These are phyloP conservation scores for Athalia cordata DNA, from an alignment of 2,888 invertebrate genomes.

Conservation along the genomic window DNA sequence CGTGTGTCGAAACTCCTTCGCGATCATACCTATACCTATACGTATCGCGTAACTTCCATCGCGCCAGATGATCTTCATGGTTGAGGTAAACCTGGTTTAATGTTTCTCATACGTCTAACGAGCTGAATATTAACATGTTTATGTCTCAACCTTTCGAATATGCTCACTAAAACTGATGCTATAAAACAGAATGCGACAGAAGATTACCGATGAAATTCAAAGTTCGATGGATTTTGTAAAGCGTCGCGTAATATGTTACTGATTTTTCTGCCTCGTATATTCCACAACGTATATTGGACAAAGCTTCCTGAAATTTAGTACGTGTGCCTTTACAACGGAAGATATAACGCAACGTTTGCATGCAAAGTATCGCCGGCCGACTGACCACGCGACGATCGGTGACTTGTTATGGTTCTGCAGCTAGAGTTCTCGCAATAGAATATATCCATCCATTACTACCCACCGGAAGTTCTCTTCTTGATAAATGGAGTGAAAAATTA, in stretches of 20 bases:
- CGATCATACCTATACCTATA: too few relatives aligned
- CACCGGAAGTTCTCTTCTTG: constrained; percentile 59
- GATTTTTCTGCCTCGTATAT: constrained; percentile 33
- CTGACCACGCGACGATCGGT: constrained; percentile 54
- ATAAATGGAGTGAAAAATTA: constrained; percentile 63
- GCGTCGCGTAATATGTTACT: constrained; percentile 19
- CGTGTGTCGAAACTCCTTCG: constrained; percentile 62
- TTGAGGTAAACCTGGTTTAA: too few relatives aligned
- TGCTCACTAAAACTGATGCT: too few relatives aligned
- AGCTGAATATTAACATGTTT: too few relatives aligned
- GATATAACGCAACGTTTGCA: constrained; percentile 54
- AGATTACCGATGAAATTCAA: neutral
- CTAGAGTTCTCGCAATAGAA: constrained; percentile 53
- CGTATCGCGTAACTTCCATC: too few relatives aligned
- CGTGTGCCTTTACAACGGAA: constrained; percentile 37
- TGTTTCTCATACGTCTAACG: too few relatives aligned
- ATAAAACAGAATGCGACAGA: too few relatives aligned
- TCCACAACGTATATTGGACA: constrained; percentile 18
- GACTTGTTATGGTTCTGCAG: constrained; percentile 14
- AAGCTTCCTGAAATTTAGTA: constrained; percentile 41
- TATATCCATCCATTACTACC: constrained; percentile 51
- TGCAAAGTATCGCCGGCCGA: constrained; percentile 59
- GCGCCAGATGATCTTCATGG: too few relatives aligned
- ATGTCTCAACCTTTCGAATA: too few relatives aligned
- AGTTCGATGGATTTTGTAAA: constrained; percentile 16